Evolutionary conservation across 2,113 vertebrate genomes (phyloP).

Genomic region (Myotis davidii): DNA sequence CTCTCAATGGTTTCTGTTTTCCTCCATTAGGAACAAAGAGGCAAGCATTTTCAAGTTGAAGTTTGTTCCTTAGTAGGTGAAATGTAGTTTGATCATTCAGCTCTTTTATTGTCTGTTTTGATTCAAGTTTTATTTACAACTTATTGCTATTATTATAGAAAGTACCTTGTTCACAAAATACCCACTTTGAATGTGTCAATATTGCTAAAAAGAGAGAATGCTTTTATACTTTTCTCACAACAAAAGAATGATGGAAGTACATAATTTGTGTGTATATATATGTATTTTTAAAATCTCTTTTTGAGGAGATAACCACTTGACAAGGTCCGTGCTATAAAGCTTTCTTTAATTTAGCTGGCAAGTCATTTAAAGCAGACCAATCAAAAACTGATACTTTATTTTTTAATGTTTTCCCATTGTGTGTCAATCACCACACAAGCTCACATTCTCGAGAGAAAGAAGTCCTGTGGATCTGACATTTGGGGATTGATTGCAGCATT

Average conservation of each 20-base stretch:
- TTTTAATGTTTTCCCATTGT: background rate
- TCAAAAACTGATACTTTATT: background rate
- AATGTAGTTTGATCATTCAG: background rate
- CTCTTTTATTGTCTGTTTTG: slow-evolving; percentile 13
- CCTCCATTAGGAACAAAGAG: slow-evolving; percentile 31
- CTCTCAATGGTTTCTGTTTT: slow-evolving; percentile 1
- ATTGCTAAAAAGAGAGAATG: slow-evolving; percentile 52
- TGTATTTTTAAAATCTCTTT: slow-evolving; percentile 63
- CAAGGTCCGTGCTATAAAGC: background rate
- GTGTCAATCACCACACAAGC: slow-evolving; percentile 10
- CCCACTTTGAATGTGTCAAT: slow-evolving; percentile 30
- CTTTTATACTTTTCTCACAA: slow-evolving; percentile 56
- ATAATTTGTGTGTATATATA: background rate
- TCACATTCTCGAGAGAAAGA: background rate
- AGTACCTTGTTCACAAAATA: background rate
- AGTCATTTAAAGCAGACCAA: background rate
- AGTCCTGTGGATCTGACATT: background rate
- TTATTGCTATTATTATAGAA: background rate
- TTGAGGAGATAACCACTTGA: slow-evolving; percentile 73
- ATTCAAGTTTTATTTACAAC: background rate
- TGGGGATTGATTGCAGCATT: background rate
- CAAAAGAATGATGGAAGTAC: slow-evolving; percentile 35
- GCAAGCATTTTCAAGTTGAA: slow-evolving; percentile 18
- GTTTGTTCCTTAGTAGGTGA: background rate
- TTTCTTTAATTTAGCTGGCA: background rate